Conservation (phyloP, 92 coral and sea anemone species). For the Phymanthus crucifer region DNA sequence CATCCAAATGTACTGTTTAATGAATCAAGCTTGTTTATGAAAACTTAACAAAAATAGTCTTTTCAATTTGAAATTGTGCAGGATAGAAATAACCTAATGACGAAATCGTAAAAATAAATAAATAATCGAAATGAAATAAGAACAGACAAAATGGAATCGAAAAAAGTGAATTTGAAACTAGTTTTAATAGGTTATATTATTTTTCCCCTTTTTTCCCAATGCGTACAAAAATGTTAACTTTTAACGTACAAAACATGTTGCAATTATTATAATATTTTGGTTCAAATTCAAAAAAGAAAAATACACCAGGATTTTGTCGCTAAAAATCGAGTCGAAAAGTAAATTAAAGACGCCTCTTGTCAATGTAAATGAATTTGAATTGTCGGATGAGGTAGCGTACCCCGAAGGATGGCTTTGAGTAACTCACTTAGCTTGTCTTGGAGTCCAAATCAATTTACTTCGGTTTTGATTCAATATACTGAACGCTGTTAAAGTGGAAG, state of each 20-base stretch:
- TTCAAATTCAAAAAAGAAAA: not conserved
- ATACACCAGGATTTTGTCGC: conserved; percentile 16
- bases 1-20: no score
- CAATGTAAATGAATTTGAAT: conserved; percentile 3
- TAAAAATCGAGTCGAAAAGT: conserved; percentile 21
- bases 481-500: not conserved
- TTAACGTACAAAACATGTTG: not conserved
- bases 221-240: not conserved
- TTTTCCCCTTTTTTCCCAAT: not conserved
- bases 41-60: no score
- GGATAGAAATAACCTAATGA: no score
- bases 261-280: not conserved
- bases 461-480: not conserved
- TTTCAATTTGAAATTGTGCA: no score
- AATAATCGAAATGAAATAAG: not conserved
- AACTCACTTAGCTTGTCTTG: not conserved
- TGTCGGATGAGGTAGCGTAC: not conserved
- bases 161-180: no score
- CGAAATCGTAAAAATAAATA: not conserved
- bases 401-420: conserved; percentile 5
- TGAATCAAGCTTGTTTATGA: no score
- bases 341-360: conserved; percentile 16
- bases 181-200: no score
- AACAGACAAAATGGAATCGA: not conserved
- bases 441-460: not conserved